phyloP scores from a whole-genome alignment of 1,140 invertebrate genomes.

The Atta colombica region DNA sequence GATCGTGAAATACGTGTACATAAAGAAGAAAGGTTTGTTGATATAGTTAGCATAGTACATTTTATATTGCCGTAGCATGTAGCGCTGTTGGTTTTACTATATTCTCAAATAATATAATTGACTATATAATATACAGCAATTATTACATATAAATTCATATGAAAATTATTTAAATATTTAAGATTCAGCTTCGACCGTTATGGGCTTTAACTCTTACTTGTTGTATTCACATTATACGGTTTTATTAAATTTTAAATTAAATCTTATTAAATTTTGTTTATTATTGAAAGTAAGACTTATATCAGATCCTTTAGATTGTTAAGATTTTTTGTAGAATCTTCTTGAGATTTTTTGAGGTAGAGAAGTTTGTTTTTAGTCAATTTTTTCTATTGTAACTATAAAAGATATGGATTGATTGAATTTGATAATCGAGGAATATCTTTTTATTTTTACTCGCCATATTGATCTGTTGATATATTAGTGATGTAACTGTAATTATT shows the following conservation, averaged over 20 bases:
- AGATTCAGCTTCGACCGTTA: too few species aligned
- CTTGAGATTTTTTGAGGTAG: background rate
- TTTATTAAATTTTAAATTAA: too few species aligned
- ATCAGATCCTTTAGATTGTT: background rate
- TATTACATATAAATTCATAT: too few species aligned
- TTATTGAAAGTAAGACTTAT: background rate
- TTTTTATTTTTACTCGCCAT: slow-evolving; percentile 8
- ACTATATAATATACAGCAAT: too few species aligned
- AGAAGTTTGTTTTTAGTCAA: background rate
- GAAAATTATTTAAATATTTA: too few species aligned
- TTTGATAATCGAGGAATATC: background rate
- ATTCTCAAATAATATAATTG: too few species aligned
- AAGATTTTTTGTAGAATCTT: background rate
- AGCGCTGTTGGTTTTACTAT: background rate
- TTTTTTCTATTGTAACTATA: background rate
- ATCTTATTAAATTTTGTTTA: too few species aligned
- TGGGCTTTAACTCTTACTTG: too few species aligned
- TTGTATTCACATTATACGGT: too few species aligned
- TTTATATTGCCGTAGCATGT: background rate
- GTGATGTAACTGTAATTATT: slow-evolving; percentile 36
- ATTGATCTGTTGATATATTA: slow-evolving; percentile 25
- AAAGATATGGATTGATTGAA: background rate
- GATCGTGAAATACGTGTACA: background rate
- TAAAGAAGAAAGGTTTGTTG: background rate
- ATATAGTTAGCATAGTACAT: background rate